A percentile compares a stretch with the other conserved stretches of the same genome.
These are phyloP conservation scores for Noturus placidus DNA, from an alignment of 2,113 vertebrate genomes.

Conservation along the genomic window DNA sequence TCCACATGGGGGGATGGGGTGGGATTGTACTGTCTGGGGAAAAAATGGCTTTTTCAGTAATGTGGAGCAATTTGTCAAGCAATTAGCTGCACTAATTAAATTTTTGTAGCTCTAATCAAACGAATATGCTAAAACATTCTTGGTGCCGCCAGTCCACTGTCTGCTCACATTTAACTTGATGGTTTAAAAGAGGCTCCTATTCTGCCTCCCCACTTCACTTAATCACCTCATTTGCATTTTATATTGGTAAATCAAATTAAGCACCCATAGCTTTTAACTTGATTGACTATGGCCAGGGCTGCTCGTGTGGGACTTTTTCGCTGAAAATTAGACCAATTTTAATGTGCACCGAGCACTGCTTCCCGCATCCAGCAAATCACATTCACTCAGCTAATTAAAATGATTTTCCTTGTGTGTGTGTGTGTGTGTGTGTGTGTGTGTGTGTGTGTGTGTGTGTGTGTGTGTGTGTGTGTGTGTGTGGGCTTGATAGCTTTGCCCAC, in stretches of 20 bases:
- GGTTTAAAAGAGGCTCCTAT: conserved; percentile 92
- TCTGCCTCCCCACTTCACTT: conserved; percentile 96
- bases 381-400: conserved; percentile 99
- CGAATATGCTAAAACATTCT: conserved; percentile 98
- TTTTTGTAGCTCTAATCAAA: conserved; percentile 98
- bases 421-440: conserved; percentile 56
- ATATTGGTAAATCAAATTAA: conserved; percentile 99
- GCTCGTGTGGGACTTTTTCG: conserved; percentile 95
- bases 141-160: conserved; percentile 91
- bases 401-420: conserved; percentile 72
- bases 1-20: conserved; percentile 65
- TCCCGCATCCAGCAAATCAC: conserved; percentile 86
- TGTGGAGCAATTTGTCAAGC: conserved; percentile 95
- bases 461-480: conserved; percentile 57
- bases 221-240: conserved; percentile 99
- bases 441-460: conserved; percentile 57
- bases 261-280: conserved; percentile 99
- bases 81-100: conserved; percentile 97
- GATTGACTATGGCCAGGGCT: conserved; percentile 98
- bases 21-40: conserved; percentile 64
- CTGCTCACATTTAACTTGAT: conserved; percentile 98
- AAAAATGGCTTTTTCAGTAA: conserved; percentile 84
- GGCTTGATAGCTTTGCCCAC: conserved; percentile 91
- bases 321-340: conserved; percentile 99
- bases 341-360: conserved; percentile 85